Evolutionary conservation across 2,113 vertebrate genomes (phyloP).

Genomic region (Hemichromis elongatus): DNA sequence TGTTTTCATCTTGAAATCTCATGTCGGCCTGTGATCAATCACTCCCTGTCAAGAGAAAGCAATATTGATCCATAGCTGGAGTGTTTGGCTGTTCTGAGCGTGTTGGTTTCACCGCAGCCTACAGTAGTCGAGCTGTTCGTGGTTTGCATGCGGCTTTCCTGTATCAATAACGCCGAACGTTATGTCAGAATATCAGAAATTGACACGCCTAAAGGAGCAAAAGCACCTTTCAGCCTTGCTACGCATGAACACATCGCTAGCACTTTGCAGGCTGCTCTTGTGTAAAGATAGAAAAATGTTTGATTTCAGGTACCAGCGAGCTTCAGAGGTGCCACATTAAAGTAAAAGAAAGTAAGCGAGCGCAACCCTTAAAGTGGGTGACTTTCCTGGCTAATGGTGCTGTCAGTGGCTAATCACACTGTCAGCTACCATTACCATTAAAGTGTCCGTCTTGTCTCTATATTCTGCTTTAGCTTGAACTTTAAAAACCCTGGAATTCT

Average conservation of each 20-base stretch:
- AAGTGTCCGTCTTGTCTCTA: constrained; percentile 48
- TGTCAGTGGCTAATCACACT: constrained; percentile 72
- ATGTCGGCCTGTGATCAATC: constrained; percentile 64
- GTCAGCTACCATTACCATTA: constrained; percentile 68
- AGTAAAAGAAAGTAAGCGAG: constrained; percentile 27
- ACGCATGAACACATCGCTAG: neutral
- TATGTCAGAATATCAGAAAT: neutral
- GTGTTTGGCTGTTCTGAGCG: constrained; percentile 15
- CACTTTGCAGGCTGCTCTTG: neutral
- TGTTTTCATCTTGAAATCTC: constrained; percentile 66
- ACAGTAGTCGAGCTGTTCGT: neutral
- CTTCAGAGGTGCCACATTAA: constrained; percentile 30
- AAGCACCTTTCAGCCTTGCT: neutral
- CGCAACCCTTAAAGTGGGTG: constrained; percentile 36
- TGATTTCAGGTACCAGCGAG: constrained; percentile 22
- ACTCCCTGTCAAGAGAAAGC: constrained; percentile 57
- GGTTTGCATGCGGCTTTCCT: constrained; percentile 27
- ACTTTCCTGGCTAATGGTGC: constrained; percentile 60
- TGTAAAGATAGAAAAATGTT: constrained; percentile 9
- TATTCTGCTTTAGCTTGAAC: constrained; percentile 39
- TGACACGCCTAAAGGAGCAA: neutral
- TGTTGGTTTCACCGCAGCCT: constrained; percentile 3
- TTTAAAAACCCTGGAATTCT: constrained; percentile 30
- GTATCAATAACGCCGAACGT: neutral
- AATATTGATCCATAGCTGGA: constrained; percentile 53